Evolutionary conservation across 2,888 invertebrate genomes (phyloP).

Genomic region (Tinea trinotella): DNA sequence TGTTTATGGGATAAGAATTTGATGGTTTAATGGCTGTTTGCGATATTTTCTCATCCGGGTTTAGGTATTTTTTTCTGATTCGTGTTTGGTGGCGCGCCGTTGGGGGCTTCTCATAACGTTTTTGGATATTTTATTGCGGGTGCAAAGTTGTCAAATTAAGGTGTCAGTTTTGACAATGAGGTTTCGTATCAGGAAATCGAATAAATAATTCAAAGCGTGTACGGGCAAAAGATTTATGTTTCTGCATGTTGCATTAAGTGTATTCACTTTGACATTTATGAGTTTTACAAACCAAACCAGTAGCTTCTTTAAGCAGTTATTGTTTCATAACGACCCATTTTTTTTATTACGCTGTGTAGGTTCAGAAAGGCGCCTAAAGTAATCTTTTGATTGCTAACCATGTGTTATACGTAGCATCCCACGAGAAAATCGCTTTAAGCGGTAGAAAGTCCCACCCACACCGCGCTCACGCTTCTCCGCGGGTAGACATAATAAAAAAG

Average conservation of each 20-base stretch:
- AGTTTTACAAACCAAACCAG: background rate
- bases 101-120: background rate
- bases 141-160: constrained; percentile 3
- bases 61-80: constrained; percentile 4
- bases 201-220: background rate
- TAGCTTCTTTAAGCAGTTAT: background rate
- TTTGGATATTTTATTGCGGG: constrained; percentile 6
- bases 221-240: background rate
- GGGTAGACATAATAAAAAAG: constrained; percentile 33
- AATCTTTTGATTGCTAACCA: background rate
- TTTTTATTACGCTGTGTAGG: background rate
- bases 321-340: background rate
- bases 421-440: constrained; percentile 53
- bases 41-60: constrained; percentile 18
- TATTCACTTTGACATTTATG: background rate
- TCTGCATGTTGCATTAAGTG: background rate
- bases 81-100: constrained; percentile 9
- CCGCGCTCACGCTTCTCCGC: constrained; percentile 34
- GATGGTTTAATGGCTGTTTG: constrained; percentile 17
- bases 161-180: constrained; percentile 10
- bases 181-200: constrained; percentile 6
- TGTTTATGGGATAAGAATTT: constrained; percentile 24
- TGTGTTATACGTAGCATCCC: constrained; percentile 29
- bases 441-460: constrained; percentile 69
- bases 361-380: background rate